These are phyloP conservation scores for Hipposideros armiger DNA, from an alignment of 2,113 vertebrate species.

Conservation along the genomic window DNA sequence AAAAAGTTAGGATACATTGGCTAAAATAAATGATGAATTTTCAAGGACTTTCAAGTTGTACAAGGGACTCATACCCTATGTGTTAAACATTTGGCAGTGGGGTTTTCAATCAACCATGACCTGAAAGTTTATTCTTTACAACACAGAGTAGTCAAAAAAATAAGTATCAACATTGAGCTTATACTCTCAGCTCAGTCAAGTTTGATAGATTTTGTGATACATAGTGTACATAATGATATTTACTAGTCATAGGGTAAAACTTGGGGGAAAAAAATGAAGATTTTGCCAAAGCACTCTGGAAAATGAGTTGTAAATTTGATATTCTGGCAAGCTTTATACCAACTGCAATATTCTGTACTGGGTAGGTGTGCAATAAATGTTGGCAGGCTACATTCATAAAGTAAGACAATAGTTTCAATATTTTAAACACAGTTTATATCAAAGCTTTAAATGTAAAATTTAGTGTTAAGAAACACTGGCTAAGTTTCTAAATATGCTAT, in stretches of 20 bases:
- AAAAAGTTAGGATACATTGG: background rate
- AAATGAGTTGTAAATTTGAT: slow-evolving; percentile 44
- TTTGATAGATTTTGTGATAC: background rate
- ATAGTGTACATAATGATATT: background rate
- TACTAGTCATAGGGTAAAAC: background rate
- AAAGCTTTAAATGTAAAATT: slow-evolving; percentile 59
- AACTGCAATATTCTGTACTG: background rate
- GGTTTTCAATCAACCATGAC: background rate
- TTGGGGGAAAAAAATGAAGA: background rate
- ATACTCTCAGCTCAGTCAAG: background rate
- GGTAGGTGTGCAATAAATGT: slow-evolving; percentile 5
- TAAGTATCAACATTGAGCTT: background rate
- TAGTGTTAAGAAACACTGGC: slow-evolving; percentile 61
- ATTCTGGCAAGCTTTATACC: background rate
- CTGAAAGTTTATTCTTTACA: background rate
- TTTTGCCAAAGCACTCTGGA: background rate
- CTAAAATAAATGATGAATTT: background rate
- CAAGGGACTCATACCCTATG: background rate
- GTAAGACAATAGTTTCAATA: slow-evolving; percentile 61
- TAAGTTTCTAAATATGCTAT: slow-evolving; percentile 67
- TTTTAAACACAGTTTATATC: slow-evolving; percentile 69
- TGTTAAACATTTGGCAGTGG: background rate
- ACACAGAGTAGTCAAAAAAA: background rate
- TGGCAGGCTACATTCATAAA: slow-evolving; percentile 53
- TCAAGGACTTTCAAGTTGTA: background rate